These are phyloP conservation scores for Lasioglossum pauxillum DNA, from an alignment of 2,888 invertebrate genomes.

Conservation along the genomic window DNA sequence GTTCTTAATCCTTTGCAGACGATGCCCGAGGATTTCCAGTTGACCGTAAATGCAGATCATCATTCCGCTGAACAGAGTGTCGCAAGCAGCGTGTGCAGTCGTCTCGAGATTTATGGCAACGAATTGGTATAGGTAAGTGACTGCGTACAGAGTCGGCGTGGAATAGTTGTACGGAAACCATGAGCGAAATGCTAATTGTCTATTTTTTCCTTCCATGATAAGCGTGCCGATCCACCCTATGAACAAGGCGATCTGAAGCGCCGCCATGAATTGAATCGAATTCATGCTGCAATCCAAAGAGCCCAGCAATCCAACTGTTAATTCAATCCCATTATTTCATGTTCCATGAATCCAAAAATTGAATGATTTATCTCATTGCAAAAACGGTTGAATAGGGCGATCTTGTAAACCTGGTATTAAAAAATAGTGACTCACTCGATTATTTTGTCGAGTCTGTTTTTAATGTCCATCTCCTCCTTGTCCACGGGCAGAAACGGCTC, in stretches of 20 bases:
- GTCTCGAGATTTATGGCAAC: conserved; percentile 39
- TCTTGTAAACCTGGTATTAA: no score
- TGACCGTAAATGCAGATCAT: conserved; percentile 69
- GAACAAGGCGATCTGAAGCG: conserved; percentile 17
- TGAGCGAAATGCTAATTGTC: conserved; percentile 24
- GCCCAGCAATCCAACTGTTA: no score
- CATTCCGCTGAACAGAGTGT: conserved; percentile 67
- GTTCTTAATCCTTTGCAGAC: conserved; percentile 21
- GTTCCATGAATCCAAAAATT: no score
- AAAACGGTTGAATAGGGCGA: no score
- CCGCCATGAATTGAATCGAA: neutral
- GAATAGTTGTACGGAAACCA: conserved; percentile 65
- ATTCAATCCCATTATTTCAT: no score
- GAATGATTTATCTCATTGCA: no score
- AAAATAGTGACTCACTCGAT: neutral
- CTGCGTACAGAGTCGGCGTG: conserved; percentile 23
- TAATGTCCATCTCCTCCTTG: conserved; percentile 37
- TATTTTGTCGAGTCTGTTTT: conserved; percentile 24
- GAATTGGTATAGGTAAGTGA: conserved; percentile 45
- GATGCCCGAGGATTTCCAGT: conserved; percentile 66
- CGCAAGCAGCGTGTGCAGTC: conserved; percentile 61
- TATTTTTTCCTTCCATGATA: conserved; percentile 18
- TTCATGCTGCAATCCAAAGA: no score
- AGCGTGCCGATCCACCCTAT: neutral
- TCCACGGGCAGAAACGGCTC: conserved; percentile 32